Evolutionary conservation across 2,113 vertebrate species (phyloP).

Genomic region (Tiliqua scincoides): DNA sequence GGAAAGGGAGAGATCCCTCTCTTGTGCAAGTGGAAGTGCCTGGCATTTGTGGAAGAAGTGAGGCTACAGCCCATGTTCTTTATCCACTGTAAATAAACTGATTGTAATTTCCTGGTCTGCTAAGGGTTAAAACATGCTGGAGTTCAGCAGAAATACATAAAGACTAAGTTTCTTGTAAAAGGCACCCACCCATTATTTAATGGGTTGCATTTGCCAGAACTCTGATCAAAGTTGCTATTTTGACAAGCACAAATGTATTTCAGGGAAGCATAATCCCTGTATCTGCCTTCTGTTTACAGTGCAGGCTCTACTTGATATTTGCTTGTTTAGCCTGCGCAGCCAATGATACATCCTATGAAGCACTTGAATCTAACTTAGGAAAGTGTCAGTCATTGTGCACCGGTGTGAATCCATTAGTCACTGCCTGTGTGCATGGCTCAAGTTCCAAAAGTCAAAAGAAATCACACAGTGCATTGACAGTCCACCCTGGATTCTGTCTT

Average conservation of each 20-base stretch:
- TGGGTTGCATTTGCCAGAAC: not conserved
- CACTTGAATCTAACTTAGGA: not conserved
- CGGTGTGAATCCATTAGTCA: not conserved
- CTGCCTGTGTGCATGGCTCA: rapidly evolving
- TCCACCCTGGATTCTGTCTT: constrained; percentile 29
- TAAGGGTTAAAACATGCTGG: not conserved
- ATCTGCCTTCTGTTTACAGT: not conserved
- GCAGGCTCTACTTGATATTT: not conserved
- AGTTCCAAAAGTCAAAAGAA: constrained; percentile 8
- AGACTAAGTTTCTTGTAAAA: not conserved
- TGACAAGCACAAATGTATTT: not conserved
- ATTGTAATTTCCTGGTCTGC: not conserved
- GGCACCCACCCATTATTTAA: not conserved
- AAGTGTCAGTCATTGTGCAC: rapidly evolving
- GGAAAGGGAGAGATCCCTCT: too few relatives aligned
- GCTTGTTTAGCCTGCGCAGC: constrained; percentile 1
- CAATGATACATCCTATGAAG: not conserved
- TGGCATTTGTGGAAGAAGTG: too few relatives aligned
- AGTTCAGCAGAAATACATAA: not conserved
- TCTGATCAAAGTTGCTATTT: constrained; percentile 21
- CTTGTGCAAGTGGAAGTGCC: too few relatives aligned
- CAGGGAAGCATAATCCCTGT: constrained; percentile 9
- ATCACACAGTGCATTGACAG: not conserved
- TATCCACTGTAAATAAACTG: not conserved
- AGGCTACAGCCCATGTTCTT: not conserved